Evolutionary conservation across 2,888 invertebrate genomes (phyloP).

Genomic region (Tipula confusa): DNA sequence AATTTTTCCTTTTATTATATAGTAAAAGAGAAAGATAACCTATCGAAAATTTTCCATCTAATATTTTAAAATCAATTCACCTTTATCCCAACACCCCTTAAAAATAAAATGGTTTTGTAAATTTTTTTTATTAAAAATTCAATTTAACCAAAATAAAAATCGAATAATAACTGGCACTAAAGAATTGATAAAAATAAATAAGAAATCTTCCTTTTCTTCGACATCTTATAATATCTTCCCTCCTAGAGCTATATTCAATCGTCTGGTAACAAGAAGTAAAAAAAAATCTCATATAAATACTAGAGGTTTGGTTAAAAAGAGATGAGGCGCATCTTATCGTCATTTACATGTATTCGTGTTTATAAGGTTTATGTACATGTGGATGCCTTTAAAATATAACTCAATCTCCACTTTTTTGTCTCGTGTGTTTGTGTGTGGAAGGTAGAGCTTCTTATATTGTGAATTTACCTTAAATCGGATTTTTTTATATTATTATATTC

Average conservation of each 20-base stretch:
- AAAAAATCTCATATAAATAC: background rate
- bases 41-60: background rate
- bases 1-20: no score
- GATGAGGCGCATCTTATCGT: background rate
- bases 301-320: background rate
- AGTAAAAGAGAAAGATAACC: no score
- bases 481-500: constrained; percentile 4
- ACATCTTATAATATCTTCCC: background rate
- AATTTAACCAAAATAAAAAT: constrained; percentile 8
- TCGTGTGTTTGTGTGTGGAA: background rate
- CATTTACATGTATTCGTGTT: background rate
- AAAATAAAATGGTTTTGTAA: background rate
- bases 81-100: background rate
- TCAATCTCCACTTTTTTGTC: background rate
- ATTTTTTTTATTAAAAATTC: background rate
- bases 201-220: background rate
- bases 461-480: constrained; percentile 8
- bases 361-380: background rate
- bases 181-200: constrained; percentile 3
- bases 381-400: background rate
- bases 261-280: background rate
- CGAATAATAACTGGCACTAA: constrained; percentile 3
- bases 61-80: background rate
- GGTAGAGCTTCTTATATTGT: background rate
- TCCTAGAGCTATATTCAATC: background rate